A percentile compares a stretch with the other conserved stretches of the same genome.
These are phyloP conservation scores for Agelastica alni DNA, from an alignment of 2,888 invertebrate species.

Conservation along the genomic window DNA sequence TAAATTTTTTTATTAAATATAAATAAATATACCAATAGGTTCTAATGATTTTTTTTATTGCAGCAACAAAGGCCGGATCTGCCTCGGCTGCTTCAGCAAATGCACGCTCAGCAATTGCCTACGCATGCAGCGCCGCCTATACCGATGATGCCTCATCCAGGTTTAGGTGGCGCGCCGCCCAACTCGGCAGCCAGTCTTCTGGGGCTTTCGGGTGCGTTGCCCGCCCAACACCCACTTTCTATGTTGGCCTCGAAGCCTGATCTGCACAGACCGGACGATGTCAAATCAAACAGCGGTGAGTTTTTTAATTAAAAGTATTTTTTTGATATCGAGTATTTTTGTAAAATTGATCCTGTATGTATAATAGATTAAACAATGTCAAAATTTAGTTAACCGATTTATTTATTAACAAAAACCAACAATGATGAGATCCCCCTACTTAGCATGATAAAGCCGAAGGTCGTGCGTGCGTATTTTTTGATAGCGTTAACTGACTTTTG, in stretches of 20 bases:
- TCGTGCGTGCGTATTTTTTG: no score
- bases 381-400: no score
- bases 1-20: no score
- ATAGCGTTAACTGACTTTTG: no score
- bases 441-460: no score
- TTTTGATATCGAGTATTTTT: no score
- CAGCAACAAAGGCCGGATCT: slow-evolving; percentile 87
- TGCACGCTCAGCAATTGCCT: slow-evolving; percentile 87
- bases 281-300: slow-evolving; percentile 77
- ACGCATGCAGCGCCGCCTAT: slow-evolving; percentile 75
- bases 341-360: no score
- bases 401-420: no score
- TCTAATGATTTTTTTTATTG: slow-evolving; percentile 38
- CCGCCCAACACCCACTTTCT: slow-evolving; percentile 74
- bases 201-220: slow-evolving; percentile 65
- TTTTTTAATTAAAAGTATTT: slow-evolving; percentile 28
- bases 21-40: no score
- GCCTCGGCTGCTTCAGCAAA: slow-evolving; percentile 84
- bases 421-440: no score
- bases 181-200: slow-evolving; percentile 65
- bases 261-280: slow-evolving; percentile 74
- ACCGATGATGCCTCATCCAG: slow-evolving; percentile 72
- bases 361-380: no score
- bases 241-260: slow-evolving; percentile 80
- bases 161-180: slow-evolving; percentile 61